These are phyloP conservation scores for Burhinus bistriatus DNA, from an alignment of 2,113 vertebrate genomes.

Conservation along the genomic window DNA sequence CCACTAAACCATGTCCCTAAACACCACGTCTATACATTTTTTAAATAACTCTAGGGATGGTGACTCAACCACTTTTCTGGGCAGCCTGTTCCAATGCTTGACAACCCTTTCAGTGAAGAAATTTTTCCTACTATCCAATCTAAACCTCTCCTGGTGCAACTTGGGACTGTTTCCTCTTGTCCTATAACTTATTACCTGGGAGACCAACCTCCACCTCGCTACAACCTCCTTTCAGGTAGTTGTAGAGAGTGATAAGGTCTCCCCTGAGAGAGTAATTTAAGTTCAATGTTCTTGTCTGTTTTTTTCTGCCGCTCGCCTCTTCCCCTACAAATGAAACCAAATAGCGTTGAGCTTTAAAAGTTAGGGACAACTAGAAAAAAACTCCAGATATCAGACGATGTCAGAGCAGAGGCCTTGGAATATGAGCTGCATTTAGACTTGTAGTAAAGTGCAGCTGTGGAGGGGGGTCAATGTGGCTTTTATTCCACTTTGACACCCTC, in stretches of 20 bases:
- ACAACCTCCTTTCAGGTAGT: background rate
- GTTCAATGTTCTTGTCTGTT: background rate
- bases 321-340: background rate
- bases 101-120: background rate
- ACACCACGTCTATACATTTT: rapidly evolving
- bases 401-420: background rate
- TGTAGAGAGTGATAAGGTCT: background rate
- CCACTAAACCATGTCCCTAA: background rate
- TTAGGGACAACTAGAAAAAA: background rate
- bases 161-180: background rate
- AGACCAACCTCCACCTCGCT: background rate
- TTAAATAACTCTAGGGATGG: background rate
- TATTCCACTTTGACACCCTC: background rate
- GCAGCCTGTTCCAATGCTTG: background rate
- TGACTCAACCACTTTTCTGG: background rate
- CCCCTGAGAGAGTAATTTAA: background rate
- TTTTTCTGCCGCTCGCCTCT: background rate
- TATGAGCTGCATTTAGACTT: background rate
- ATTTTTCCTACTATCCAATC: background rate
- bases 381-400: background rate
- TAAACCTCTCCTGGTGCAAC: background rate
- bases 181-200: background rate
- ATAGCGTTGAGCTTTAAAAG: background rate
- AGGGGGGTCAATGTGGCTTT: background rate
- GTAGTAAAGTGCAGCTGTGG: background rate